These are phyloP conservation scores for Bungarus multicinctus DNA, from an alignment of 2,113 vertebrate species.

Conservation along the genomic window DNA sequence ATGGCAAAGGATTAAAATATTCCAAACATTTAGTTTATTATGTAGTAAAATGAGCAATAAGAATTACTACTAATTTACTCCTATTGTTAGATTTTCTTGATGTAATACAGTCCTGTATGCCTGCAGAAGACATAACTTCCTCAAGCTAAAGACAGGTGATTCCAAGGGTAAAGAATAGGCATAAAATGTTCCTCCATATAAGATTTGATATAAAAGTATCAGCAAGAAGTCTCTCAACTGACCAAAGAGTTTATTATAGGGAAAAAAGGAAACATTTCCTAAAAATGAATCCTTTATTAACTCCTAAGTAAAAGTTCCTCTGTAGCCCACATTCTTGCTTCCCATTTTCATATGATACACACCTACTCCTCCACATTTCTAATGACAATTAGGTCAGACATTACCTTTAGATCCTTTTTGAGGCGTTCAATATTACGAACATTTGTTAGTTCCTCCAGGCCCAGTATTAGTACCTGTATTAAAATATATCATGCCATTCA, in stretches of 20 bases:
- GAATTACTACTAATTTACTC: neutral
- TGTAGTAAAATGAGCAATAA: neutral
- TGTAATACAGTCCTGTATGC: neutral
- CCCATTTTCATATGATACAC: neutral
- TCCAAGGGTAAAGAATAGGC: neutral
- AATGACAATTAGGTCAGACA: neutral
- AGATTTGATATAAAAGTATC: neutral
- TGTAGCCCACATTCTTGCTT: neutral
- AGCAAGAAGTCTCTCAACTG: neutral
- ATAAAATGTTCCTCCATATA: neutral
- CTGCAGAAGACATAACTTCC: neutral
- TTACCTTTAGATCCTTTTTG: conserved; percentile 82
- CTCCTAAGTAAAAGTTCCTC: neutral
- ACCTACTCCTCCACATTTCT: neutral
- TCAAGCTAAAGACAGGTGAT: neutral
- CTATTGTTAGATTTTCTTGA: neutral
- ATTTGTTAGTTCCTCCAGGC: conserved; percentile 81
- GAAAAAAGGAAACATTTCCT: neutral
- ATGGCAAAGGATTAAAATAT: neutral
- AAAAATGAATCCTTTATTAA: neutral
- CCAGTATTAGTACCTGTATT: conserved; percentile 77
- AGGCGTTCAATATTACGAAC: conserved; percentile 85
- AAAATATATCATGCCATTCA: neutral
- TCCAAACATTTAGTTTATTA: neutral
- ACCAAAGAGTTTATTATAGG: neutral